Conservation (phyloP, 2,888 invertebrate genomes). For the Yponomeuta malinellus region DNA sequence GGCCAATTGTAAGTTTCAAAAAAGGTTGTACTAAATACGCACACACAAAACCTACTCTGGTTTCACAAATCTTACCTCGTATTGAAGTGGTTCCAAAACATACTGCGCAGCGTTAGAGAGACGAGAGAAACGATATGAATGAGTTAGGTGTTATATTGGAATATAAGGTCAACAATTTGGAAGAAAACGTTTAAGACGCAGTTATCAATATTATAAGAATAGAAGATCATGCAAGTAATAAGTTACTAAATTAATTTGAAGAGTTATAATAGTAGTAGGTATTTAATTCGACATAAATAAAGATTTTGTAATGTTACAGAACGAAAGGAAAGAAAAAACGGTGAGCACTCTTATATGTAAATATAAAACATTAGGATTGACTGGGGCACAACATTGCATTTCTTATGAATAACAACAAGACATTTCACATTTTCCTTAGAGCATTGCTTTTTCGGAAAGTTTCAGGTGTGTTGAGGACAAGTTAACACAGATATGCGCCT, state of each 20-base stretch:
- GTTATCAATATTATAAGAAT: conserved; percentile 23
- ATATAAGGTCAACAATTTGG: conserved; percentile 44
- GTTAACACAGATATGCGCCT: not conserved
- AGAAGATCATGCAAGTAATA: conserved; percentile 56
- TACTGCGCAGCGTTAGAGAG: conserved; percentile 92
- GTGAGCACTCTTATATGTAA: conserved; percentile 57
- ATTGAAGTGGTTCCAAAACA: conserved; percentile 99
- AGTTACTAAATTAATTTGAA: conserved; percentile 23
- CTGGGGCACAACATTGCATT: conserved; percentile 90
- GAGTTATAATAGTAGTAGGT: conserved; percentile 18
- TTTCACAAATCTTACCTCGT: conserved; percentile 89
- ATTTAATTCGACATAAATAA: conserved; percentile 29
- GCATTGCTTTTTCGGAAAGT: conserved; percentile 8
- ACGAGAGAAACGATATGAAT: conserved; percentile 80
- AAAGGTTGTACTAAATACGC: conserved; percentile 20
- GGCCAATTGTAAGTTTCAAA: conserved; percentile 18
- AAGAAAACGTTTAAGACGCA: conserved; percentile 33
- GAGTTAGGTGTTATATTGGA: conserved; percentile 57
- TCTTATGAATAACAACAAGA: conserved; percentile 48
- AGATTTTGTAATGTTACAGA: conserved; percentile 31
- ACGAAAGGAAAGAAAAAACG: conserved; percentile 48
- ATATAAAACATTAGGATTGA: conserved; percentile 75
- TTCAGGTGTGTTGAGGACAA: not conserved
- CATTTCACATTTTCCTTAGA: conserved; percentile 25
- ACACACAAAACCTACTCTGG: conserved; percentile 48